A percentile compares a stretch with the other conserved stretches of the same genome.
These are phyloP conservation scores for Ochropacha duplaris DNA, from an alignment of 2,888 invertebrate genomes.

Conservation along the genomic window DNA sequence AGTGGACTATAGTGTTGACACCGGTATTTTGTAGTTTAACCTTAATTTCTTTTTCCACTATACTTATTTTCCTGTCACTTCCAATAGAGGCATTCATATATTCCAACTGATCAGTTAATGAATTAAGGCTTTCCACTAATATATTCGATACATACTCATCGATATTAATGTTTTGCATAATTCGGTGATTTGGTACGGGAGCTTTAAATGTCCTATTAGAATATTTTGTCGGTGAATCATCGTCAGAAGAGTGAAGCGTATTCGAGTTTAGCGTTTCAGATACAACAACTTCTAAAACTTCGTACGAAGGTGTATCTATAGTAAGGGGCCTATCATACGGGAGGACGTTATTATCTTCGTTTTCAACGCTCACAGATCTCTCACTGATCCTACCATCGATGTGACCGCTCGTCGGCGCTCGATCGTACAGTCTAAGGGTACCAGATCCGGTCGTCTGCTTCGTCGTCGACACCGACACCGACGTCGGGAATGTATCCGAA, in stretches of 20 bases:
- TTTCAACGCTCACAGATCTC: constrained; percentile 37
- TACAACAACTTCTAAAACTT: constrained; percentile 71
- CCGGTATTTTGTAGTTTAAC: constrained; percentile 76
- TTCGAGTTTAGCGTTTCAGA: constrained; percentile 61
- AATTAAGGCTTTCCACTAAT: constrained; percentile 77
- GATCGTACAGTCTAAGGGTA: not conserved
- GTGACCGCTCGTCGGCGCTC: constrained; percentile 28
- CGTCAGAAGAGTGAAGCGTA: constrained; percentile 26
- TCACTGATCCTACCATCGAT: constrained; percentile 45
- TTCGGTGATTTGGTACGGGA: constrained; percentile 22
- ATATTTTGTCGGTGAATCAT: constrained; percentile 19
- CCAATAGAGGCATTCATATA: constrained; percentile 68
- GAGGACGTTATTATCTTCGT: constrained; percentile 43
- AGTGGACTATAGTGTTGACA: constrained; percentile 75
- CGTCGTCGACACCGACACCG: constrained; percentile 46
- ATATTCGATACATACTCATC: constrained; percentile 80
- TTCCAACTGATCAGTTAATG: constrained; percentile 73
- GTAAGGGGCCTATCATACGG: constrained; percentile 45
- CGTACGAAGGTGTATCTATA: constrained; percentile 53
- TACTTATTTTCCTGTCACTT: constrained; percentile 63
- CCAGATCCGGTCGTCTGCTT: constrained; percentile 38
- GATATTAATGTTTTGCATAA: constrained; percentile 53
- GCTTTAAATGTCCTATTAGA: constrained; percentile 21
- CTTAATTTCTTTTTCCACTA: constrained; percentile 79
- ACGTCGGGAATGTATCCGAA: constrained; percentile 50